Evolutionary conservation across 92 coral and sea anemone genomes (phyloP), one percentile per base, ranked within the genome.

Genomic region (Meandrina meandrites): DNA sequence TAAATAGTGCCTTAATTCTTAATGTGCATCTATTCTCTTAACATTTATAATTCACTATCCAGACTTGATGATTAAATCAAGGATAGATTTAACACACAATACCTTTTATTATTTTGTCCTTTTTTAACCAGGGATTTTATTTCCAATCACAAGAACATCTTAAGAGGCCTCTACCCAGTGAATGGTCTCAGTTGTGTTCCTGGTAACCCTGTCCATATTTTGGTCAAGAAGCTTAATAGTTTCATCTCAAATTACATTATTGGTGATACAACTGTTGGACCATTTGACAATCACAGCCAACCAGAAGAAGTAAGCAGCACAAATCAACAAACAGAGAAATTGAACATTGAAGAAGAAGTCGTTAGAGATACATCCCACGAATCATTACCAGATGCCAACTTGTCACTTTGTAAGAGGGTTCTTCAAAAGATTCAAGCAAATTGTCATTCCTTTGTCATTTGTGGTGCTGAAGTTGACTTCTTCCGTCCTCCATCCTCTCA

Each of bases 391-490:
- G 22, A 34, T 5, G 0, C 27, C 2, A 15, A 56, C 28, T 18
- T 19, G 1, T 48, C 86, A 21, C 53, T 91, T 37, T 80, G 53
- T 36, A 31, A 51, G 24, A 78, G 69, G 19, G 91, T 84, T 60
- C 32, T 60, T 13, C 81, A 87, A 37, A 17, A 70, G 11, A 76
- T 92, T 31, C 69, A 50, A 34, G 58, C 76, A 69, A 82, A 36
- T 18, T 80, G 88, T 19, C 37, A 14, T 8, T 88, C 86, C 53
- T 88, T 90, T 73, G 87, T 94, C 51, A 37, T 88, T 22, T 76
- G 91, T 75, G 94, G 86, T 21, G 80, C 90, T 32, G 92, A 90
- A 56, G 30, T 79, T 32, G 90, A 92, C 77, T 92, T 76, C 76
- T 79, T 89, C 48, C 51, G 90, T 16, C 95, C 94, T 47, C 85